A percentile compares a stretch with the other conserved stretches of the same genome.
These are phyloP conservation scores for Eulacestoma nigropectus DNA, from an alignment of 2,113 vertebrate genomes.

Conservation along the genomic window DNA sequence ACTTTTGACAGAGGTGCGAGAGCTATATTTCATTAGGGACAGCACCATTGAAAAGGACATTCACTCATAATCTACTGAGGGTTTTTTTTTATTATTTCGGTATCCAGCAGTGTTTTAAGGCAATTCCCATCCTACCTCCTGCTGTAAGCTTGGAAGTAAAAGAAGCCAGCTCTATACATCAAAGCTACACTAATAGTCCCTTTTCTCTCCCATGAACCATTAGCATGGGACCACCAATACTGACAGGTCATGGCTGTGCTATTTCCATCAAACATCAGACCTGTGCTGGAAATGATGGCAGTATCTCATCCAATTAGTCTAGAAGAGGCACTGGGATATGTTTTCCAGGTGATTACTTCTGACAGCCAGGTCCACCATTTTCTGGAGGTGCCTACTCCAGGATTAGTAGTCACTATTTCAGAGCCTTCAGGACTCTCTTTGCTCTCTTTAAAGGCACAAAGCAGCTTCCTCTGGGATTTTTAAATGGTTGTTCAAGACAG, in stretches of 20 bases:
- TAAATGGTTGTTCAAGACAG: neutral
- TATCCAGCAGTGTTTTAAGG: constrained; percentile 34
- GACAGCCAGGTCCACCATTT: neutral
- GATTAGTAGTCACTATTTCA: neutral
- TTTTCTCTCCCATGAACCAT: neutral
- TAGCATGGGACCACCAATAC: neutral
- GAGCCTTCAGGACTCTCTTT: neutral
- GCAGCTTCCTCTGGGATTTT: neutral
- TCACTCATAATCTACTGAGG: neutral
- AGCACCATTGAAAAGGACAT: neutral
- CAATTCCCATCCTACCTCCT: constrained; percentile 5
- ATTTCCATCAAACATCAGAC: neutral
- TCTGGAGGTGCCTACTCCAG: neutral
- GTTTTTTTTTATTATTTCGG: constrained; percentile 15
- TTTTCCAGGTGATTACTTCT: neutral
- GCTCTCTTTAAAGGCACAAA: neutral
- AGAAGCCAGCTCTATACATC: neutral
- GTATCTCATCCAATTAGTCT: neutral
- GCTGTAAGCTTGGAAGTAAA: constrained; percentile 11
- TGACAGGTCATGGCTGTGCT: neutral
- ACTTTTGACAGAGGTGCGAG: neutral
- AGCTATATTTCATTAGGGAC: neutral
- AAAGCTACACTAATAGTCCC: neutral
- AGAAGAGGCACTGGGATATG: neutral
- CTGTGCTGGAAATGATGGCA: neutral